Evolutionary conservation across 2,888 invertebrate species (phyloP).

Genomic region (Labia minor): DNA sequence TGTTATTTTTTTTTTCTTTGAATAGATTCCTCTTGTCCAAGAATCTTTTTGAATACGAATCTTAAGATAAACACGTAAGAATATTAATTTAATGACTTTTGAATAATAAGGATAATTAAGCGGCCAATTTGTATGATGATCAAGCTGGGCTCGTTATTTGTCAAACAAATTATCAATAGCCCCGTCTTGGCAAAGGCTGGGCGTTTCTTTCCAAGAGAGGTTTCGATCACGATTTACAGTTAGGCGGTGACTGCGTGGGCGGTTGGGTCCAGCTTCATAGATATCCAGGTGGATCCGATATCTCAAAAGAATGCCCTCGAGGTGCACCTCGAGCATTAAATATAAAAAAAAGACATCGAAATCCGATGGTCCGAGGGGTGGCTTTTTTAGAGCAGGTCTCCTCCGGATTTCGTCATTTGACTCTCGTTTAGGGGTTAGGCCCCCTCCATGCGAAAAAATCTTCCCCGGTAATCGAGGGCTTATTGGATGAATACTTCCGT

Average conservation of each 20-base stretch:
- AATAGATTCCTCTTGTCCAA: no score
- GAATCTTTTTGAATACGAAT: no score
- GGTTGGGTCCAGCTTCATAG: not conserved
- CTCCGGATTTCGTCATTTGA: not conserved
- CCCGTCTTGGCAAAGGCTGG: not conserved
- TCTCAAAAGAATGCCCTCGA: no score
- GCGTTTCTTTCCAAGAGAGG: not conserved
- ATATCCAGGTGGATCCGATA: not conserved
- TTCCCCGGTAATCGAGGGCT: not conserved
- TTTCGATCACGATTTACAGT: conserved; percentile 1
- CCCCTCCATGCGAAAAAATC: not conserved
- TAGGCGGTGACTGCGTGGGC: not conserved
- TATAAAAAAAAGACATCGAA: no score
- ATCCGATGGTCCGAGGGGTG: no score
- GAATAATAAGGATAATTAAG: not conserved
- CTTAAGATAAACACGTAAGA: no score
- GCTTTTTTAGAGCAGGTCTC: not conserved
- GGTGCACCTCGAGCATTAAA: no score
- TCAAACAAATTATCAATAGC: not conserved
- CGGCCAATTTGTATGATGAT: conserved; percentile 4
- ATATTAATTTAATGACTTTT: not conserved
- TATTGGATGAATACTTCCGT: not conserved
- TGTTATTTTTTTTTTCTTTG: no score
- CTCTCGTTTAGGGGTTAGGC: not conserved
- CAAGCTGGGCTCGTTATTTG: not conserved